Evolutionary conservation across 1,140 invertebrate species (phyloP), one percentile per base, ranked within the genome.

Genomic region (Macrosteles quadrilineatus): DNA sequence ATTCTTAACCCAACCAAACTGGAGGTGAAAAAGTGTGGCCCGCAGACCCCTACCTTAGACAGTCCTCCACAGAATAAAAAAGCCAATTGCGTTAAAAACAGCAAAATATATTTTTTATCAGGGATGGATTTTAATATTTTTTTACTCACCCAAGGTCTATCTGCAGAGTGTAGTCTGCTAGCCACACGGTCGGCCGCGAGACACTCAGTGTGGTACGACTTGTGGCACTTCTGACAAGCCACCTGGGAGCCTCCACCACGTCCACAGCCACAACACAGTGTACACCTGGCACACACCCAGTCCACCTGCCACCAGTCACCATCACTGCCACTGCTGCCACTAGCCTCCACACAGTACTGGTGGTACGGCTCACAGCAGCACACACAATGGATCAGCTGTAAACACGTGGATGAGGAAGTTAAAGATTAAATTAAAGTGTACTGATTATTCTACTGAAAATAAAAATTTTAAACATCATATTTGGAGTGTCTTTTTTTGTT

Each of bases 341-440:
- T 85, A 73, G 86, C 85, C 74, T 92, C 88, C 30, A 91, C 86
- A 81, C 94, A 96, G 85, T 91, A 96, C 67, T 85, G 83, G 82
- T 96, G 96, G 82, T 95, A 97, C 45, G 95, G 93, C 81, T 98
- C 95, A 82, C 95, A 98, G 81, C 96, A 98, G 69, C 88, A 86
- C 68, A 86, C 86, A 81, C 95, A 97, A 77, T 91, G 92, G 71
- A 95, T 85, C 74, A 96, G 81, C 88, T 95, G 83, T 30, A 80
- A 81, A 74, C 14, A 36, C 25, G n/a, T n/a, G n/a, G 3, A 23
- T 2, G 3, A 4, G 14, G 14, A 2, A 17, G 2, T 50, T 50
- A n/a, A n/a, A n/a, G n/a, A n/a, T n/a, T n/a, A n/a, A n/a, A n/a
- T n/a, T n/a, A n/a, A n/a, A n/a, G n/a, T n/a, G n/a, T n/a, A n/a